Evolutionary conservation across 2,113 vertebrate species (phyloP).

Genomic region (Carassius gibelio): DNA sequence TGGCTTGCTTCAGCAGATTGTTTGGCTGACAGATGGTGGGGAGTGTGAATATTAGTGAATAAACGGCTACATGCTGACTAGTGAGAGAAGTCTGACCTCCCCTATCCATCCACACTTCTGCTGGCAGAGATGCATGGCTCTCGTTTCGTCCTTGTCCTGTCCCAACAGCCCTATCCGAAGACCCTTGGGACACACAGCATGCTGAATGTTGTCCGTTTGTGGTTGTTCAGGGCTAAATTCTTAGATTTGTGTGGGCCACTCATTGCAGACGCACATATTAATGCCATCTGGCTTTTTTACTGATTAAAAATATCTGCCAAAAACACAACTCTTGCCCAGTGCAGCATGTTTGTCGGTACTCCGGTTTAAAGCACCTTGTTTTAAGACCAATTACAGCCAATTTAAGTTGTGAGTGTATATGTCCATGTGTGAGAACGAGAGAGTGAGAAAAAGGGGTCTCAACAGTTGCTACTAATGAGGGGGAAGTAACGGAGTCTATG

Average conservation of each 20-base stretch:
- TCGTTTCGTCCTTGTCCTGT: neutral
- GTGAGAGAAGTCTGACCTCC: neutral
- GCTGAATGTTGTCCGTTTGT: neutral
- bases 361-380: neutral
- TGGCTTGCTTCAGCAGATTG: neutral
- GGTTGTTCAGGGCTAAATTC: neutral
- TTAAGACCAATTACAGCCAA: neutral
- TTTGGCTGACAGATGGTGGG: conserved; percentile 48
- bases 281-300: conserved; percentile 21
- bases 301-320: neutral
- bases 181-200: neutral
- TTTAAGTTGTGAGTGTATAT: conserved; percentile 15
- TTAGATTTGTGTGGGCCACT: neutral
- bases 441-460: conserved; percentile 48
- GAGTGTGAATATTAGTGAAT: conserved; percentile 41
- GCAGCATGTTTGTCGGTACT: neutral
- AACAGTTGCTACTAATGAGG: conserved; percentile 77
- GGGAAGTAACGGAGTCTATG: conserved; percentile 75
- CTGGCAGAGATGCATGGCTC: neutral
- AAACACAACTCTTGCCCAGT: neutral
- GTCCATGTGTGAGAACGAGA: conserved; percentile 21
- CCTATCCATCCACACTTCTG: neutral
- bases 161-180: neutral
- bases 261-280: neutral
- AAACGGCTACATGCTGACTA: conserved; percentile 26